phyloP scores from a whole-genome alignment of 2,113 vertebrate species.

The Melanerpes formicivorus region DNA sequence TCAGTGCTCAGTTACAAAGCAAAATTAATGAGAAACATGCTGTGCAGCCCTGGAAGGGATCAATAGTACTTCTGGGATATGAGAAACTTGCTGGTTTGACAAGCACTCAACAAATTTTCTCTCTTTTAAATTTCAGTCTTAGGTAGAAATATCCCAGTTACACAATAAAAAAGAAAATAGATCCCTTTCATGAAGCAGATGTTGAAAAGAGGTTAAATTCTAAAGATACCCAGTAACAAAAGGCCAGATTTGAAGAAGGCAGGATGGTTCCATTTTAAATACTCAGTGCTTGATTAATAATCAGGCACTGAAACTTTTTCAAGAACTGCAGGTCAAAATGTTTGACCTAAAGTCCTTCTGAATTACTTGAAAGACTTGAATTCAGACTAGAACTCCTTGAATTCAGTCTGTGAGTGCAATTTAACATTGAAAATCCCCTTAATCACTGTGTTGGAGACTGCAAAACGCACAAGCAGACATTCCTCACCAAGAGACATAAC shows the following conservation, averaged over 20 bases:
- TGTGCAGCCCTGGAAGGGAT: not conserved
- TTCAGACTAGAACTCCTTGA: not conserved
- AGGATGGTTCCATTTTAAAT: not conserved
- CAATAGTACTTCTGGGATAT: not conserved
- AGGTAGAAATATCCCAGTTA: not conserved
- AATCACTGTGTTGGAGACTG: not conserved
- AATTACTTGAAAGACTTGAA: not conserved
- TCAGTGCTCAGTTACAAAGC: not conserved
- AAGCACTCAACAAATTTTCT: not conserved
- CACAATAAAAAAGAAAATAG: not conserved
- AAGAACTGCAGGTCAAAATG: not conserved
- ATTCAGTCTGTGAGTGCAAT: not conserved
- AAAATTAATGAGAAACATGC: not conserved
- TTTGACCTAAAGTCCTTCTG: not conserved
- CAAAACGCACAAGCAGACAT: not conserved
- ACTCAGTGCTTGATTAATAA: not conserved
- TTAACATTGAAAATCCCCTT: not conserved
- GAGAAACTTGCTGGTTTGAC: not conserved
- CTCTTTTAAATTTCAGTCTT: not conserved
- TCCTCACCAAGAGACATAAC: not conserved
- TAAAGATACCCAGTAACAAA: not conserved
- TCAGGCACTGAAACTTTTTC: not conserved
- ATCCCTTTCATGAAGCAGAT: not conserved
- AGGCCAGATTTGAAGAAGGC: not conserved
- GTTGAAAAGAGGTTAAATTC: not conserved